These are phyloP conservation scores for Neuroterus valhalla DNA, from an alignment of 1,140 invertebrate species.

Conservation along the genomic window DNA sequence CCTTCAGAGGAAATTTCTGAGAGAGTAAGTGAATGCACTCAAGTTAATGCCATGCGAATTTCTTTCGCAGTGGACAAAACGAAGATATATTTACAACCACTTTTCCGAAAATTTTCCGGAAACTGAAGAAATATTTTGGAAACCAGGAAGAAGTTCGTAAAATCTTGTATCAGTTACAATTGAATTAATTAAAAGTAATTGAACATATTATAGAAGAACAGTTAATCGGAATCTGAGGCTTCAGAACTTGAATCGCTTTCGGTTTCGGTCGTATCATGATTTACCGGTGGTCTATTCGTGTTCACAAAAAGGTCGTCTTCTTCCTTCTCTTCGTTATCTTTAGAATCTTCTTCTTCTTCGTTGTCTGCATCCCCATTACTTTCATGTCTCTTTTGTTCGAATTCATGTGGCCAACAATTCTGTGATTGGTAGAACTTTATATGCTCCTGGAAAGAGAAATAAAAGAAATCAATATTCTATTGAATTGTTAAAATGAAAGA, in stretches of 20 bases:
- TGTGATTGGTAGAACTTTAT: constrained; percentile 87
- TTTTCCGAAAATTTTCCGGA: neutral
- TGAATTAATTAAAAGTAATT: neutral
- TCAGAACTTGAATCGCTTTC: constrained; percentile 49
- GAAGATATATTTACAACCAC: neutral
- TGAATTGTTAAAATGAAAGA: neutral
- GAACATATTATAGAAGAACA: neutral
- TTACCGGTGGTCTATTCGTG: constrained; percentile 70
- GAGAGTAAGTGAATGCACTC: constrained; percentile 19
- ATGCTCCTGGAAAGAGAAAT: constrained; percentile 75
- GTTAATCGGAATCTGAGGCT: constrained; percentile 45
- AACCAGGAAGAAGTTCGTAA: neutral
- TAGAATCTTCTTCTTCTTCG: constrained; percentile 47
- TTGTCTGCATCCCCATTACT: constrained; percentile 29
- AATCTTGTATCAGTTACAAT: neutral
- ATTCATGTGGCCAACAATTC: constrained; percentile 84
- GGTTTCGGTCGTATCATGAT: constrained; percentile 41
- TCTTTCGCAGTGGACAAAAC: neutral
- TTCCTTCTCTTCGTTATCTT: constrained; percentile 51
- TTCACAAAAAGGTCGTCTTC: constrained; percentile 77
- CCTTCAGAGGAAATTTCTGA: too few relatives aligned
- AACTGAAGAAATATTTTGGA: neutral
- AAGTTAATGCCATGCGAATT: neutral
- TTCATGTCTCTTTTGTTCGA: constrained; percentile 63
- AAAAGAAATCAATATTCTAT: neutral